Evolutionary conservation across 2,797 vertebrate genomes (phyloP).

Genomic region (Cyprinodon diabolis): DNA sequence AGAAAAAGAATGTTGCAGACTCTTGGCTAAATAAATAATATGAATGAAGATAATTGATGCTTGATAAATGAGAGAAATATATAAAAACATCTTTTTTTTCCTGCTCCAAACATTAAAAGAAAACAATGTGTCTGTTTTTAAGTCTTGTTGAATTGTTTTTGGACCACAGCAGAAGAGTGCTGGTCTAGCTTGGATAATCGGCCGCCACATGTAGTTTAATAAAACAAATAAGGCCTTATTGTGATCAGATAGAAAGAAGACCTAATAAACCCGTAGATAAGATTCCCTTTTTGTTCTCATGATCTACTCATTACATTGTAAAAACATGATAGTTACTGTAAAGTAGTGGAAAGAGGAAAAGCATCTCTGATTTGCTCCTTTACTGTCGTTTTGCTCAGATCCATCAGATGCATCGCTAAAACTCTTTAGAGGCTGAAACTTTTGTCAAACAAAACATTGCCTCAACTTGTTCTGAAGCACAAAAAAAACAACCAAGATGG

Average conservation of each 20-base stretch:
- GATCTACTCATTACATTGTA: neutral
- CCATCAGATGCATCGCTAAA: neutral
- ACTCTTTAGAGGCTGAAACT: neutral
- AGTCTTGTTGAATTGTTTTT: neutral
- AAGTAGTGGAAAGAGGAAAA: neutral
- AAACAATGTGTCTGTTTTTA: neutral
- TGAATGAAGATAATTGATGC: neutral
- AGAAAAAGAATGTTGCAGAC: neutral
- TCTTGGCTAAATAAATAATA: neutral
- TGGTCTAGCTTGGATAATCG: neutral
- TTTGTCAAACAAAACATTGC: neutral
- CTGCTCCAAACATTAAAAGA: neutral
- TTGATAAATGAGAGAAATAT: neutral
- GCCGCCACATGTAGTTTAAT: neutral
- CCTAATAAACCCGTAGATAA: too few relatives aligned
- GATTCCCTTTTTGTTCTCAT: neutral
- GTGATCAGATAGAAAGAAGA: neutral
- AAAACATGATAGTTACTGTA: neutral
- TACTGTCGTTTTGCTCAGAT: neutral
- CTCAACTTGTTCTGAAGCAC: neutral
- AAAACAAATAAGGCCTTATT: neutral
- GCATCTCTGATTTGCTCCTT: neutral
- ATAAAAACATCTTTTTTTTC: neutral
- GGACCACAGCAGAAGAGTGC: neutral
- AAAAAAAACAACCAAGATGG: neutral